Evolutionary conservation across 2,888 invertebrate genomes (phyloP), one percentile per base, ranked within the genome.

Genomic region (Magallana nippona): DNA sequence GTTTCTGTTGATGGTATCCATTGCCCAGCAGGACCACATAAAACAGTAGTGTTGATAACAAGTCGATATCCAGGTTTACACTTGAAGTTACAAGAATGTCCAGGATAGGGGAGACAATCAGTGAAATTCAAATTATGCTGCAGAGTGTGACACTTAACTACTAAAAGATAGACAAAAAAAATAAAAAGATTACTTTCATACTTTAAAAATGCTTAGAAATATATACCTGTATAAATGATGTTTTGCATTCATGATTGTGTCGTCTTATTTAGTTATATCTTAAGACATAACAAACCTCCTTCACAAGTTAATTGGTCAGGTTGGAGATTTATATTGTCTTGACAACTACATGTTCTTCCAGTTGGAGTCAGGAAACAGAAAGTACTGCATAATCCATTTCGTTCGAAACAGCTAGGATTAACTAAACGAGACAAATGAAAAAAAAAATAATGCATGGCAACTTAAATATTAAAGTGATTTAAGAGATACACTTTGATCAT

Each of bases 371-470:
- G 32, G 10, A 77, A 77, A 22, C 77, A 77, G 27, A 77, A 77
- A 10, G 77, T 77, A 44, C 77, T 77, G 27, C 77, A 77, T 22
- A 44, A 17, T 17, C 77, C 77, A 77, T 77, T 77, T 17, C 10
- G 15, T 5, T 32, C 10, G 10, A 32, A 15, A 17, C 77, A 77
- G 44, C 2, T 77, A 8, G n/a, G 1, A 22, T n/a, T 79, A 3
- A 55, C 55, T 81, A 57, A 3, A n/a, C n/a, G n/a, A n/a, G n/a
- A n/a, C n/a, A n/a, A n/a, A n/a, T n/a, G n/a, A n/a, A n/a, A n/a
- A n/a, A 44, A 15, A 60, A 60, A n/a, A n/a, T 3, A 19, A 60
- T n/a, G 62, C 10, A 8, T 44, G 8, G 5, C 8, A 44, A 44
- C 44, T 8, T 44, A 44, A 5, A 44, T 44, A 8, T 44, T 8